Evolutionary conservation across 2,113 vertebrate genomes (phyloP).

Genomic region (Pelodiscus sinensis): DNA sequence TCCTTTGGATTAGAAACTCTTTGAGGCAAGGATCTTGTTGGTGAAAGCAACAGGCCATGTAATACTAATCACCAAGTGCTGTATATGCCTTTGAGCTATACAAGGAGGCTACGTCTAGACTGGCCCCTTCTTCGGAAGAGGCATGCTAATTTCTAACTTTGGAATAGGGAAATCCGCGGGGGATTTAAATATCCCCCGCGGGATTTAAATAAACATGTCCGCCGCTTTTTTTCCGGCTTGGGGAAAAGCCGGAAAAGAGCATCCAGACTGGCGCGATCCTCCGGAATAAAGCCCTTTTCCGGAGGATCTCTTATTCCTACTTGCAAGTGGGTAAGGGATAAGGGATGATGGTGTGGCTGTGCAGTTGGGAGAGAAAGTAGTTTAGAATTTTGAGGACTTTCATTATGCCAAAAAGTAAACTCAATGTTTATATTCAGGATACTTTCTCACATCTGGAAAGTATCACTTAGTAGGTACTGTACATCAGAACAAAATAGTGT

Average conservation of each 20-base stretch:
- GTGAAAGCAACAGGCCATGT: not conserved
- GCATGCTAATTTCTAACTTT: too few species aligned
- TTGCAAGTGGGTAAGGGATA: too few species aligned
- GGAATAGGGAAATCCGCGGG: too few species aligned
- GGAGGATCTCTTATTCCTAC: too few species aligned
- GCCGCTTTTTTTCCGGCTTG: too few species aligned
- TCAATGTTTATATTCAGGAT: not conserved
- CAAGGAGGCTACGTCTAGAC: too few species aligned
- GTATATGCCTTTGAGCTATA: not conserved
- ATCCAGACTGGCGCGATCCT: too few species aligned
- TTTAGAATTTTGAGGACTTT: not conserved
- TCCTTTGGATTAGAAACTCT: not conserved
- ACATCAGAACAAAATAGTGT: constrained; percentile 50
- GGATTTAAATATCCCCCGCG: too few species aligned
- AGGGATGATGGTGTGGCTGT: not conserved
- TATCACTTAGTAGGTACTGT: constrained; percentile 31
- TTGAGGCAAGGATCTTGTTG: not conserved
- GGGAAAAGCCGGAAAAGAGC: too few species aligned
- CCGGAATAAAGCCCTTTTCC: too few species aligned
- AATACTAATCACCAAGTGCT: not conserved
- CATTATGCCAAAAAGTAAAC: constrained; percentile 4
- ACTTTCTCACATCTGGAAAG: constrained; percentile 37
- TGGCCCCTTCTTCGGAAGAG: too few species aligned
- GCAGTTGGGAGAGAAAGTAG: not conserved
- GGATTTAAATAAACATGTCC: too few species aligned